These are phyloP conservation scores for Leptobrachium ailaonicum DNA, from an alignment of 2,113 vertebrate genomes.

Conservation along the genomic window DNA sequence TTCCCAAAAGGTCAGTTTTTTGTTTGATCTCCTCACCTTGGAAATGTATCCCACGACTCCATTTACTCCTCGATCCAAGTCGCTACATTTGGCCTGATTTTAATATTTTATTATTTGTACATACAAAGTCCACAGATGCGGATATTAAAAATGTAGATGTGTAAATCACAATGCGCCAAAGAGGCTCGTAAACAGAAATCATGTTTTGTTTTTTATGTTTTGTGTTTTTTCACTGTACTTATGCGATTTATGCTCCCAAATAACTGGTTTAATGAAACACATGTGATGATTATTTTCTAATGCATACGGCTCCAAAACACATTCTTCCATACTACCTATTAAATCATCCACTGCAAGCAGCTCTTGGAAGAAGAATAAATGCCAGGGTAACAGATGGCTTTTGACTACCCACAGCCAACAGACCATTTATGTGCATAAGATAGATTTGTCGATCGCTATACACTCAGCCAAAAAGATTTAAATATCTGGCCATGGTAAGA, in stretches of 20 bases:
- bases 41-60: conserved; percentile 1
- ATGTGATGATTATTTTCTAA: conserved; percentile 11
- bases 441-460: conserved; percentile 15
- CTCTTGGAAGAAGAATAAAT: conserved; percentile 23
- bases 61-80: neutral
- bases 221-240: neutral
- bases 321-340: conserved; percentile 21
- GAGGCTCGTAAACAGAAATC: neutral
- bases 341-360: conserved; percentile 11
- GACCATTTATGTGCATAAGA: conserved; percentile 38
- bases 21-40: conserved; percentile 17
- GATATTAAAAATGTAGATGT: neutral
- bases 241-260: neutral
- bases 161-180: neutral
- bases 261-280: conserved; percentile 14
- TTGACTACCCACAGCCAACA: conserved; percentile 27
- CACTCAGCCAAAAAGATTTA: neutral
- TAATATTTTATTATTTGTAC: neutral
- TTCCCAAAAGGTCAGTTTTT: conserved; percentile 31
- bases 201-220: no score
- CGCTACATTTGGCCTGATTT: neutral
- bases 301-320: conserved; percentile 10
- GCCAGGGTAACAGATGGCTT: conserved; percentile 32
- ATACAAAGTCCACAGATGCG: neutral
- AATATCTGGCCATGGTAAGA: neutral